Evolutionary conservation across 2,113 vertebrate species (phyloP), one percentile per base, ranked within the genome.

Genomic region (Sterna hirundo): DNA sequence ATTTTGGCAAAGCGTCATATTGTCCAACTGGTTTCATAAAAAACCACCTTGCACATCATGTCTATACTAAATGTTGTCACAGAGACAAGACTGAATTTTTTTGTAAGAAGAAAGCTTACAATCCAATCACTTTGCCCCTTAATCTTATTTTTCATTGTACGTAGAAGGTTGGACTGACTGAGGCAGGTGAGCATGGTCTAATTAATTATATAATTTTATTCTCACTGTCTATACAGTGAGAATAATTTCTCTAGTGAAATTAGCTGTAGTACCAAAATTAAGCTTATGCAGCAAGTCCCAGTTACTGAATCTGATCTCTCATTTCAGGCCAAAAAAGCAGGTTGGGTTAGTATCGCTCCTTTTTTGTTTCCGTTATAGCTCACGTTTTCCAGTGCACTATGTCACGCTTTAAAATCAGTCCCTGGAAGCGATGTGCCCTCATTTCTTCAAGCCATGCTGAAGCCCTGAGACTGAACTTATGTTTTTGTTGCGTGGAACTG

Each of bases 321-420:
- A 46, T 87, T 94, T 91, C 78, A 62, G 62, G 49, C 34, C 58
- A 81, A 68, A 87, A 88, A 49, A 90, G 34, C 26, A 87, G 44
- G 32, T 66, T 62, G 40, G 16, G 44, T 79, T 96, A 83, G 40
- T 76, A 52, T 93, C 40, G 38, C 36, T 83, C 21, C 15, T 51
- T 82, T 88, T 82, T 68, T 1, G 0, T 60, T 93, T 87, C 74
- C 46, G 9, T 90, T 88, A 65, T 47, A 65, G 66, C 32, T 90
- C 15, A 4, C 86, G 72, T 91, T 95, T 94, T 23, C n/a, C 51
- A 61, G 54, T 77, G 46, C 62, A 88, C 38, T 93, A 3, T 88
- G 87, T 93, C 90, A 46, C 77, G 64, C 93, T 93, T 94, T 83
- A 83, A 95, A 90, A 77, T 44, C 66, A 96, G 84, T 77, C 78